These are phyloP conservation scores for Anas bahamensis DNA, from an alignment of 2,797 vertebrate genomes.

Conservation along the genomic window DNA sequence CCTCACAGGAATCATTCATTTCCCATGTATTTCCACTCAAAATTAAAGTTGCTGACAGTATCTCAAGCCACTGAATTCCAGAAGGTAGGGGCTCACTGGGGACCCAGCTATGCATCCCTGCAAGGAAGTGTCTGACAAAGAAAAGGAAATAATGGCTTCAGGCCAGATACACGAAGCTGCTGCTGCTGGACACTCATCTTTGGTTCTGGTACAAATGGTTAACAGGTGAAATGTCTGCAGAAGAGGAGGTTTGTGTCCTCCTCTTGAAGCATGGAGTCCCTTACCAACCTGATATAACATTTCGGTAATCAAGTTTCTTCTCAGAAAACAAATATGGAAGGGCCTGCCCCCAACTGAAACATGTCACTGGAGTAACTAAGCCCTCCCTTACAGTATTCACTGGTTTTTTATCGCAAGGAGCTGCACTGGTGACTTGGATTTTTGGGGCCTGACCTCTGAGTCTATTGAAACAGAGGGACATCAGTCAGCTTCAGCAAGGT, in stretches of 20 bases:
- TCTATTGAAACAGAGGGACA: slow-evolving; percentile 41
- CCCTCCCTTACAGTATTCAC: background rate
- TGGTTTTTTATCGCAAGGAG: background rate
- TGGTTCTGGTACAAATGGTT: background rate
- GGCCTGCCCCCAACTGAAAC: background rate
- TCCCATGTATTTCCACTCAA: background rate
- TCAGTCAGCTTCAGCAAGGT: slow-evolving; percentile 21
- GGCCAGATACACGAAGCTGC: background rate
- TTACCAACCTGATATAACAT: background rate
- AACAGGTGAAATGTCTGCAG: background rate
- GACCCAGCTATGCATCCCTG: background rate
- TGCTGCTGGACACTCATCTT: background rate
- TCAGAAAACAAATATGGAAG: slow-evolving; percentile 20
- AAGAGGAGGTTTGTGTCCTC: background rate
- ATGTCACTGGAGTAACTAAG: slow-evolving; percentile 34
- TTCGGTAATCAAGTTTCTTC: background rate
- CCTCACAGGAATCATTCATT: background rate
- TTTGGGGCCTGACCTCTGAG: slow-evolving; percentile 39
- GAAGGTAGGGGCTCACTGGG: background rate
- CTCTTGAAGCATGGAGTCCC: background rate
- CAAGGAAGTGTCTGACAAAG: background rate
- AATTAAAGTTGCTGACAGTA: background rate
- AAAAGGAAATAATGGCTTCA: background rate
- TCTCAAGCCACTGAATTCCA: background rate
- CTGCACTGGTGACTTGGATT: background rate